Base-by-base conservation (phyloP, 1,140 invertebrate genomes). In the Neuroterus valhalla region DNA sequence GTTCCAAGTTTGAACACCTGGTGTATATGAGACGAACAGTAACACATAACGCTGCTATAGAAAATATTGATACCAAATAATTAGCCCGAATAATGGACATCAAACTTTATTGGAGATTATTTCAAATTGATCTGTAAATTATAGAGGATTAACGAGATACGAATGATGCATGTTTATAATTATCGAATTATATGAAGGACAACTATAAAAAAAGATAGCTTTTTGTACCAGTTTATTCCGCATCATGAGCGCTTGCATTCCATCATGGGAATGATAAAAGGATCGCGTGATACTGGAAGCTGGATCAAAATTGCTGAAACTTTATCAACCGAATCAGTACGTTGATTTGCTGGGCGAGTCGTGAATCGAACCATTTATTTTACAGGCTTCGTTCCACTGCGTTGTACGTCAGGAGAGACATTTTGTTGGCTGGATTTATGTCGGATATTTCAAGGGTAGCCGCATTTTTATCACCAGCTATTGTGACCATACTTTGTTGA, bases 321-420 rank as follows among this genome's bases (percentile, higher is more conserved):
- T 83, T 83, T 85, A 85, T 86, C 83, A 79, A 83, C 74, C 79
- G 77, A 72, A 67, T 68, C 52, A 71, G 68, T 26, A 38, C 52
- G 26, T 17, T 70, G 74, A 48, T 52, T 19, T 44, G 38, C 21
- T n/a, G 15, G 31, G 38, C 19, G 52, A 50, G 55, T 73, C 80
- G 67, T 86, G 84, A 86, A 87, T 84, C 82, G 84, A 78, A 72
- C 82, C 81, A 87, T 87, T 86, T 86, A 85, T 83, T 86, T 86
- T 80, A 83, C 73, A 52, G 26, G 43, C 68, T 46, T 68, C 55
- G 42, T 62, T 38, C 74, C 68, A 72, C 72, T 73, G 67, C 72
- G 68, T 45, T 21, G 42, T 45, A 2, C 1, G 55, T 70, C 66
- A n/a, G 67, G 46, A 77, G 48, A 71, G 50, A 62, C 55, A 71